Evolutionary conservation across 2,113 vertebrate species (phyloP).

Genomic region (Hemiscyllium ocellatum): DNA sequence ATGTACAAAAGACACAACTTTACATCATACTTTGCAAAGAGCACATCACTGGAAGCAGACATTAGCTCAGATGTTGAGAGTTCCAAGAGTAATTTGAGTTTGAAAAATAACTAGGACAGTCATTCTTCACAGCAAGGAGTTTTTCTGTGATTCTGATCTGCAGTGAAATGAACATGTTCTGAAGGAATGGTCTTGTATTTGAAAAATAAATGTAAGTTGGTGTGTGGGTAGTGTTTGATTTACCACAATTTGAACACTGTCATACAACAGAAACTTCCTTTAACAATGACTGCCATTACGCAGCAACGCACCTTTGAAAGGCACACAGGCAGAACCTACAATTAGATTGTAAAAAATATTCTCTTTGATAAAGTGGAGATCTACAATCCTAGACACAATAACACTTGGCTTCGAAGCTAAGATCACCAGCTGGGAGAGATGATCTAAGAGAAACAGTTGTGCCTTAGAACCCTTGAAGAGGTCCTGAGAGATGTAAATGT

Average conservation of each 20-base stretch:
- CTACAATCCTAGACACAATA: background rate
- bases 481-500: background rate
- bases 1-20: background rate
- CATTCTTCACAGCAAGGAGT: background rate
- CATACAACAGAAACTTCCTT: background rate
- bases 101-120: background rate
- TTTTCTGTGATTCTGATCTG: background rate
- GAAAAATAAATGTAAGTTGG: background rate
- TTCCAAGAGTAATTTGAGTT: background rate
- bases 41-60: background rate
- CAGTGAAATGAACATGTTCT: background rate
- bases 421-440: background rate
- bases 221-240: background rate
- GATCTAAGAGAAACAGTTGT: background rate
- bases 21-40: background rate
- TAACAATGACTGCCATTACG: background rate
- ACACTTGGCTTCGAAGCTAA: too few species aligned
- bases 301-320: background rate
- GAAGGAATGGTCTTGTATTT: background rate
- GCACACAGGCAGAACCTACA: background rate
- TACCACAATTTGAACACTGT: background rate
- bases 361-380: background rate
- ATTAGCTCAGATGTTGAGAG: background rate
- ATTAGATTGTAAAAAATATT: background rate
- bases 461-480: background rate